These are phyloP conservation scores for Octomys mimax DNA, from an alignment of 2,797 vertebrate species.

Conservation along the genomic window DNA sequence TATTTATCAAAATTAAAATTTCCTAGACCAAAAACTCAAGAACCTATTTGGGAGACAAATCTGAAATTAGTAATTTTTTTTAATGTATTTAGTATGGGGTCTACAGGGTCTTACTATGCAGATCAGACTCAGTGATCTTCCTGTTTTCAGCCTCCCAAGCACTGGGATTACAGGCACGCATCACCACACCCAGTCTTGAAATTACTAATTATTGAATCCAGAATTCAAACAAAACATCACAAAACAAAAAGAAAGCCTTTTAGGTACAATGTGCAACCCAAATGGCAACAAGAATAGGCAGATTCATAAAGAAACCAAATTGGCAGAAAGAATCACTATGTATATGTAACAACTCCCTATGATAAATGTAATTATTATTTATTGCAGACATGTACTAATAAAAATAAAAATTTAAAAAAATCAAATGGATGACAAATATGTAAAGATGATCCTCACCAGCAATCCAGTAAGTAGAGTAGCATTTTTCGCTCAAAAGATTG, in stretches of 20 bases:
- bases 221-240: conserved; percentile 48
- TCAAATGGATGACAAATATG: neutral
- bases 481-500: neutral
- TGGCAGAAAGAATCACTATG: neutral
- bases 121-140: too few relatives aligned
- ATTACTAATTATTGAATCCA: conserved; percentile 38
- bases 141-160: too few relatives aligned
- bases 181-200: neutral
- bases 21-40: neutral
- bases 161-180: too few relatives aligned
- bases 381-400: neutral
- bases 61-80: too few relatives aligned
- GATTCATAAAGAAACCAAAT: neutral
- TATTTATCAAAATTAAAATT: conserved; percentile 52
- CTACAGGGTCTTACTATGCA: too few relatives aligned
- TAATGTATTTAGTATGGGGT: too few relatives aligned
- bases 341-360: neutral
- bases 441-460: neutral
- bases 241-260: conserved; percentile 7
- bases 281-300: neutral
- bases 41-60: neutral
- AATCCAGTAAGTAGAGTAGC: neutral
- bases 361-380: neutral
- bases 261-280: conserved; percentile 13
- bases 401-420: neutral